Conservation (phyloP, 1,140 invertebrate genomes). For the Apis cerana region DNA sequence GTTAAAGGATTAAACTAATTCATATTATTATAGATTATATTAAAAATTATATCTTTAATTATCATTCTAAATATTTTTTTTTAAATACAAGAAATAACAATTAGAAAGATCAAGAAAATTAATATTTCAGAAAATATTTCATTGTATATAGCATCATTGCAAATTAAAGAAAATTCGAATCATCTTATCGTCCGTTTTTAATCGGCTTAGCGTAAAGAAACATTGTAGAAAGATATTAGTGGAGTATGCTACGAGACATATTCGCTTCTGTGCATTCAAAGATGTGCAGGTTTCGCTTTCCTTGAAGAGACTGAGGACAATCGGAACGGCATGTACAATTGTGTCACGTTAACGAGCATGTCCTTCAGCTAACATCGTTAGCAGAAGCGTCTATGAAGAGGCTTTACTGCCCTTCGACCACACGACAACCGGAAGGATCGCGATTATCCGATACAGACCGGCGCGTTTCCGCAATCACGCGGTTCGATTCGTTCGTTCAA, state of each 20-base stretch:
- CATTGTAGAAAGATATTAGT: background rate
- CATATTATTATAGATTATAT: too few relatives aligned
- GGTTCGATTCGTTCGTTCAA: slow-evolving; percentile 37
- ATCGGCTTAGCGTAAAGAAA: slow-evolving; percentile 25
- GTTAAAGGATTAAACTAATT: too few relatives aligned
- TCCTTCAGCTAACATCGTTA: slow-evolving; percentile 40
- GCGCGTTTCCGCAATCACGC: slow-evolving; percentile 7
- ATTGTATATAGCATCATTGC: background rate
- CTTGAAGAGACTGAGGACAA: background rate
- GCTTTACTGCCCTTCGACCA: background rate
- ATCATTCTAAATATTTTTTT: too few relatives aligned
- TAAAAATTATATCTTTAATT: too few relatives aligned
- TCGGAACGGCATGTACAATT: slow-evolving; percentile 13
- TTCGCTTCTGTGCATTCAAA: background rate
- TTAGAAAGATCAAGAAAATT: background rate
- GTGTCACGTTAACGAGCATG: slow-evolving; percentile 29
- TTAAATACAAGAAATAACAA: background rate
- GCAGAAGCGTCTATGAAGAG: background rate
- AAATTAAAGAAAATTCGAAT: background rate
- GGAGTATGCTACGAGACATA: background rate
- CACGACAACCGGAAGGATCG: slow-evolving; percentile 1
- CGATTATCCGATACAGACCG: slow-evolving; percentile 21
- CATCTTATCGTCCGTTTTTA: slow-evolving; percentile 29
- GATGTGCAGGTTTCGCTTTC: slow-evolving; percentile 21
- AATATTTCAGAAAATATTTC: background rate